These are phyloP conservation scores for Drosophila putrida DNA, from an alignment of 2,888 invertebrate species.

Conservation along the genomic window DNA sequence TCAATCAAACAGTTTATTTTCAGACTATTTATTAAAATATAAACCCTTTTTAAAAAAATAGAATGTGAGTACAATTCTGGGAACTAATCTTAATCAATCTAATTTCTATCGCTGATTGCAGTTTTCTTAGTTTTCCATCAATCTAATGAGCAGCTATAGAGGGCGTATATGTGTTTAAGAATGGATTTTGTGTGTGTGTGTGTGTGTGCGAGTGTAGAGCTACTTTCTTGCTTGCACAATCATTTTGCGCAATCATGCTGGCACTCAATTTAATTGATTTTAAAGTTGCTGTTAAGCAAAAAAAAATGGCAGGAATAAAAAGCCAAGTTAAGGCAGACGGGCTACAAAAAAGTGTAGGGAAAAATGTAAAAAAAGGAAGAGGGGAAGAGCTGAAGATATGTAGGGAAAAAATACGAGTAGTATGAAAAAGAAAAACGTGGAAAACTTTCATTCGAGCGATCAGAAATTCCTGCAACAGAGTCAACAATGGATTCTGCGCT, in stretches of 20 bases:
- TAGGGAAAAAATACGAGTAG: too few relatives aligned
- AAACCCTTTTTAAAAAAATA: background rate
- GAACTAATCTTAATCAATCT: background rate
- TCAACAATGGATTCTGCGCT: too few relatives aligned
- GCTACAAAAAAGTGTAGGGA: background rate
- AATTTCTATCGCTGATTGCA: background rate
- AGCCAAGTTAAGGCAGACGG: background rate
- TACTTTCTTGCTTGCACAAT: conserved; percentile 34
- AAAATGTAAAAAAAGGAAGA: background rate
- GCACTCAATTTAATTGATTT: conserved; percentile 76
- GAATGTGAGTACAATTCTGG: background rate
- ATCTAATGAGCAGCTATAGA: conserved; percentile 14
- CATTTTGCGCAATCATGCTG: conserved; percentile 66
- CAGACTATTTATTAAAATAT: background rate
- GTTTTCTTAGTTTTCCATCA: conserved; percentile 7
- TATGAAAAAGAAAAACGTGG: too few relatives aligned
- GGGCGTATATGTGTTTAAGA: background rate
- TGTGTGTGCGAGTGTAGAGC: conserved; percentile 11
- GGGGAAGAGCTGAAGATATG: background rate
- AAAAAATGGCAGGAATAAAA: background rate
- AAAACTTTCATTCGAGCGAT: too few relatives aligned
- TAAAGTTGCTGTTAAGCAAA: conserved; percentile 55
- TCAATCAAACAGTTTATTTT: too few relatives aligned
- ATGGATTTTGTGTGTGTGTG: conserved; percentile 2
- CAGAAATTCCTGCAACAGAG: too few relatives aligned